A percentile compares a stretch with the other conserved stretches of the same genome.
Evolutionary conservation across 1,140 invertebrate genomes (phyloP).

Genomic region (Pseudachorutes palmiensis): DNA sequence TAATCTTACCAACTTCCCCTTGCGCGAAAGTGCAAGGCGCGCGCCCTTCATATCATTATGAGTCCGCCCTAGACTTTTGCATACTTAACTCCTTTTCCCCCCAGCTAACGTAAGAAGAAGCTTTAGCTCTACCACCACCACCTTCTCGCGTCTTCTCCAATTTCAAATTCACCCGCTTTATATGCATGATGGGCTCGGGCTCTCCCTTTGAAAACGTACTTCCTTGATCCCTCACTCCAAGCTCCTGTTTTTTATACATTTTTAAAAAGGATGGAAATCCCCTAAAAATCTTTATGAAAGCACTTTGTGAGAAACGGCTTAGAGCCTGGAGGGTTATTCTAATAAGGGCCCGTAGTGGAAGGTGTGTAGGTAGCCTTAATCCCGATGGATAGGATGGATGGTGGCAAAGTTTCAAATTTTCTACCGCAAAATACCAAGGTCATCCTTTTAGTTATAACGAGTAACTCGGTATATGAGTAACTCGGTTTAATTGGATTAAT

Average conservation of each 20-base stretch:
- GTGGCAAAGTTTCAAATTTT: no score
- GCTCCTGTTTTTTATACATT: conserved; percentile 1
- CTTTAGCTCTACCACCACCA: no score
- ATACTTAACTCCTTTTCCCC: conserved; percentile 14
- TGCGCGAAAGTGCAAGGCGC: not conserved
- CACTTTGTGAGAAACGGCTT: not conserved
- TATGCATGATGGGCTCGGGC: not conserved
- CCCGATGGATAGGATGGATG: no score
- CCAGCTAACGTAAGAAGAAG: conserved; percentile 1
- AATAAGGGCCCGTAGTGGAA: no score
- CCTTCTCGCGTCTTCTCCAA: conserved; percentile 33
- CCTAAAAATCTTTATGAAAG: not conserved
- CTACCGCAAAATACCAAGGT: no score
- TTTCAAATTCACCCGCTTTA: conserved; percentile 22
- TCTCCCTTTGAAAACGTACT: conserved; percentile 6
- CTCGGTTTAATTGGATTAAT: no score
- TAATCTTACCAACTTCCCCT: conserved; percentile 28
- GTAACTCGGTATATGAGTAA: no score
- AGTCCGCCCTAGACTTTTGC: conserved; percentile 15
- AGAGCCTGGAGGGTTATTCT: no score
- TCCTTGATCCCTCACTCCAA: conserved; percentile 14
- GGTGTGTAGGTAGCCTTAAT: no score
- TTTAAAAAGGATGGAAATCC: not conserved
- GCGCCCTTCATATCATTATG: conserved; percentile 28
- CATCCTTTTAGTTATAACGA: no score